These are phyloP conservation scores for Axinella damicornis DNA, from an alignment of 37 sponge, comb jelly and placozoan genomes.

Conservation along the genomic window DNA sequence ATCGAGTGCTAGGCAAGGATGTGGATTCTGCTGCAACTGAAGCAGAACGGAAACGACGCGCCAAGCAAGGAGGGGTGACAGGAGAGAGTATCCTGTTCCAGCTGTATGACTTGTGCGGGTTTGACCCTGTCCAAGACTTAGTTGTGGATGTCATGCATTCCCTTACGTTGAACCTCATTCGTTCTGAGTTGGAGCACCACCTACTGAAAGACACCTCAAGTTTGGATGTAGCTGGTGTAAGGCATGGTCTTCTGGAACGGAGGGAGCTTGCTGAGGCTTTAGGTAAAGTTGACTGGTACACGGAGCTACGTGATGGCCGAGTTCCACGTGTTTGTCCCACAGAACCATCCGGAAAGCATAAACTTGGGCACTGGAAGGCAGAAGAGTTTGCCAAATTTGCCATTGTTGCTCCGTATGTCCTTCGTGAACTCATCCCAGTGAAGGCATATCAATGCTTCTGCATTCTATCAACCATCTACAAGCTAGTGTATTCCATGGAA, in stretches of 20 bases:
- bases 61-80: slow-evolving; percentile 5
- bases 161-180: no score
- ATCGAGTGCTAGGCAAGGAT: not conserved
- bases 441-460: slow-evolving; percentile 13
- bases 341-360: not conserved
- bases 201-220: no score
- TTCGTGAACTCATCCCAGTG: slow-evolving; percentile 3
- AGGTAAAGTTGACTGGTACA: not conserved
- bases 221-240: no score
- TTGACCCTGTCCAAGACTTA: no score
- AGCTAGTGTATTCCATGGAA: not conserved
- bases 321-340: not conserved
- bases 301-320: slow-evolving; percentile 12
- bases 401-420: not conserved
- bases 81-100: not conserved
- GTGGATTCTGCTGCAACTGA: slow-evolving; percentile 5
- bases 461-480: not conserved
- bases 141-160: no score
- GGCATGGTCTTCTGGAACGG: not conserved
- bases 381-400: slow-evolving; percentile 26
- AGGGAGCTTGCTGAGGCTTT: not conserved
- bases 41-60: not conserved
- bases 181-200: no score
- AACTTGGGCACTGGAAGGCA: slow-evolving; percentile 25
- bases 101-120: not conserved